Evolutionary conservation across 2,113 vertebrate species (phyloP).

Genomic region (Hyaena hyaena): DNA sequence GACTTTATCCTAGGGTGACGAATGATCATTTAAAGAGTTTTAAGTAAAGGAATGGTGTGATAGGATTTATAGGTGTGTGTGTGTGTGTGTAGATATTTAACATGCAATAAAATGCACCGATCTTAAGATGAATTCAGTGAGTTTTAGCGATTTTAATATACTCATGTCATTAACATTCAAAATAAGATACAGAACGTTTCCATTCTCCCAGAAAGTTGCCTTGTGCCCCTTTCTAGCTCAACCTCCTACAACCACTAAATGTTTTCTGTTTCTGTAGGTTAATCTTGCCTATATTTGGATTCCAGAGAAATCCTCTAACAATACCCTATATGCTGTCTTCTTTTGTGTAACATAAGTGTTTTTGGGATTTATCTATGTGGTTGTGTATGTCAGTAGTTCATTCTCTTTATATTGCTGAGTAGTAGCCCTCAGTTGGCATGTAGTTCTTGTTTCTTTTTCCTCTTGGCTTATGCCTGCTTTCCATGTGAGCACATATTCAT

Average conservation of each 20-base stretch:
- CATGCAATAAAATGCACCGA: background rate
- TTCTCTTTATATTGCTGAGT: background rate
- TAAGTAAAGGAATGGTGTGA: background rate
- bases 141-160: background rate
- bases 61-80: background rate
- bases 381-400: background rate
- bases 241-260: background rate
- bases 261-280: background rate
- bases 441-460: background rate
- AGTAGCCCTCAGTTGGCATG: background rate
- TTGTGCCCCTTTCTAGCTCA: background rate
- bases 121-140: constrained; percentile 2
- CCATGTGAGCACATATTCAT: background rate
- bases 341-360: constrained; percentile 2
- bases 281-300: background rate
- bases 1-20: background rate
- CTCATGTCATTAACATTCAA: background rate
- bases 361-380: background rate
- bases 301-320: background rate
- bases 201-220: background rate
- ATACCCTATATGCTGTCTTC: background rate
- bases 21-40: background rate
- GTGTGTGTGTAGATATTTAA: background rate
- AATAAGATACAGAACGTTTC: background rate
- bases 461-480: background rate